Base-by-base conservation (phyloP, 2,888 invertebrate genomes). In the Scaptomyza reducta region DNA sequence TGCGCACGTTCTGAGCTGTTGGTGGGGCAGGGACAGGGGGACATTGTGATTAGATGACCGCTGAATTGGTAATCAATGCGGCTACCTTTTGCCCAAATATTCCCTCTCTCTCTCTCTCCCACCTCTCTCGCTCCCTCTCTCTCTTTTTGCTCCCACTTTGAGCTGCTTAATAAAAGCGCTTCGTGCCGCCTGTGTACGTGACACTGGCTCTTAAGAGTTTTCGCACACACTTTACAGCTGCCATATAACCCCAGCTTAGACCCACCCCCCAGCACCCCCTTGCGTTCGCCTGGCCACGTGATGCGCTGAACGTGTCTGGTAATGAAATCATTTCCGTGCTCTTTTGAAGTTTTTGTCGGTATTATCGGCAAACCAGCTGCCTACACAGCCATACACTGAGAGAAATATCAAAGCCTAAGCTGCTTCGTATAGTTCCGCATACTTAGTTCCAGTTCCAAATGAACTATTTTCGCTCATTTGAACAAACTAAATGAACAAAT, bases 11-110 rank as follows among this genome's bases (percentile, higher is more conserved):
- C 62, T 54, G 14, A 29, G 64, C 56, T 59, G 40, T 16, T 40
- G 40, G 16, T n/a, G 38, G 14, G 14, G 9, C 10, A 42, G 65
- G 40, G 60, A 55, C 4, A 22, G 22, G 18, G 33, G 33, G 22
- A n/a, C 33, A 57, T 55, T 67, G 77, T 89, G 83, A 74, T 85
- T 77, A 79, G 88, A 88, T 83, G 86, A 85, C 84, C 77, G 76
- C 74, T 83, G 89, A 91, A 91, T 91, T 91, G 90, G 91, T 91
- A 91, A 90, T 91, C 91, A 89, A 83, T 86, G 87, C 77, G 33
- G 87, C 88, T 82, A 79, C 76, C 76, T 85, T 40, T 40, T 77
- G 6, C 18, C 31, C 22, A 31, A 47, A 31, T 3, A 6, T 10
- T 25, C n/a, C 41, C 18, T 1, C n/a, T 0, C 16, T 7, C 35